A percentile compares a stretch with the other conserved stretches of the same genome.
phyloP scores from a whole-genome alignment of 2,113 vertebrate genomes.

The Perognathus longimembris region DNA sequence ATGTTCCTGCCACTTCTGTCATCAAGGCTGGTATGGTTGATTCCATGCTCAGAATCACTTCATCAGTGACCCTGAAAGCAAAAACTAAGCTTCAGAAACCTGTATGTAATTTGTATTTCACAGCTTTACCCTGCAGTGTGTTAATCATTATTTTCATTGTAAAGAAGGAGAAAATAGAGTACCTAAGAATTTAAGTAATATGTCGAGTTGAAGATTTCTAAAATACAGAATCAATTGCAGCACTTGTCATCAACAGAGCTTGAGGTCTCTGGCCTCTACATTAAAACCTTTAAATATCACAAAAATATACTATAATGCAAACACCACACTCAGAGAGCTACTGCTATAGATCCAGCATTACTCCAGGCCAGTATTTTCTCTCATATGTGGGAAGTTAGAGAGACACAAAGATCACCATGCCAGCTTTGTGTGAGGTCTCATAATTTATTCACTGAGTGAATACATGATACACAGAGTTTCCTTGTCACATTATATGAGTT shows the following conservation, averaged over 20 bases:
- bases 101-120: background rate
- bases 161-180: background rate
- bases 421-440: too few relatives aligned
- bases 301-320: too few relatives aligned
- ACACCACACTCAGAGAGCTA: too few relatives aligned
- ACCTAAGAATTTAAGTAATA: background rate
- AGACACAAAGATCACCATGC: too few relatives aligned
- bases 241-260: background rate
- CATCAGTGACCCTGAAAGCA: background rate
- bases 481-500: too few relatives aligned
- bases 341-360: background rate
- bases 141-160: rapidly evolving
- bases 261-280: background rate
- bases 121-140: background rate
- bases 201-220: background rate
- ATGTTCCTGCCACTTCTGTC: too few relatives aligned
- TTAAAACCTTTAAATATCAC: too few relatives aligned
- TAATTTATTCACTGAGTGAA: too few relatives aligned
- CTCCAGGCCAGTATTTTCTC: too few relatives aligned
- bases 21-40: too few relatives aligned
- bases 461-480: too few relatives aligned
- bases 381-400: too few relatives aligned
- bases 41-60: background rate
- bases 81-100: background rate
- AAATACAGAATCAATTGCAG: background rate